A percentile compares a stretch with the other conserved stretches of the same genome.
These are phyloP conservation scores for Diaperis boleti DNA, from an alignment of 2,888 invertebrate genomes.

Conservation along the genomic window DNA sequence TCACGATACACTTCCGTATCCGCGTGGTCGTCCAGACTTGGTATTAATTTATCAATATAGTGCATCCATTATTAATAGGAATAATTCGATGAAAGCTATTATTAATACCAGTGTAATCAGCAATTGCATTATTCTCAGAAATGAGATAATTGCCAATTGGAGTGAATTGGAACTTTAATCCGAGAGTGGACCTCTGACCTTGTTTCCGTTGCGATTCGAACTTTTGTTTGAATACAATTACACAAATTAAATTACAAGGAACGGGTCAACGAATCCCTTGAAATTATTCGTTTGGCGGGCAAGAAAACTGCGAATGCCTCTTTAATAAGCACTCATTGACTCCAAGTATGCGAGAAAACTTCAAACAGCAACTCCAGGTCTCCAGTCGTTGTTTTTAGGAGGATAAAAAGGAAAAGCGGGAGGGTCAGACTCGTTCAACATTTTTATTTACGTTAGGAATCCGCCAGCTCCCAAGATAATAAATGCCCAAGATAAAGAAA, in stretches of 20 bases:
- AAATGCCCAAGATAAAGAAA: slow-evolving; percentile 31
- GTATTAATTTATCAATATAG: background rate
- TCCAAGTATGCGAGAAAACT: slow-evolving; percentile 35
- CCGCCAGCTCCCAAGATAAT: slow-evolving; percentile 34
- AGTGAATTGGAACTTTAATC: slow-evolving; percentile 43
- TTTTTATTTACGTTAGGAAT: slow-evolving; percentile 36
- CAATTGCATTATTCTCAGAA: slow-evolving; percentile 41
- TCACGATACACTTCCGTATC: too few species aligned
- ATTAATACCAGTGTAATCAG: slow-evolving; percentile 41
- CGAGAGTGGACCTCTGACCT: slow-evolving; percentile 39
- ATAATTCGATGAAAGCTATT: slow-evolving; percentile 37
- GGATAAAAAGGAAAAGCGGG: slow-evolving; percentile 20
- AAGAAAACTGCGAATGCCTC: slow-evolving; percentile 13
- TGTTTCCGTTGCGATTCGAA: slow-evolving; percentile 43
- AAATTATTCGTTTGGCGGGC: slow-evolving; percentile 20
- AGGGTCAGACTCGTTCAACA: slow-evolving; percentile 17
- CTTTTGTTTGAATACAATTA: slow-evolving; percentile 41
- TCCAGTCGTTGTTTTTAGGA: slow-evolving; percentile 28
- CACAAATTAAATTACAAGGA: slow-evolving; percentile 35
- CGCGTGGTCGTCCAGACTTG: slow-evolving; percentile 1
- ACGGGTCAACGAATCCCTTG: slow-evolving; percentile 31
- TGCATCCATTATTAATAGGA: slow-evolving; percentile 23
- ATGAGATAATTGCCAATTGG: slow-evolving; percentile 45
- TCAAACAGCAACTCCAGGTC: slow-evolving; percentile 32
- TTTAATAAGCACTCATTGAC: slow-evolving; percentile 39